These are phyloP conservation scores for Chaetops frenatus DNA, from an alignment of 2,113 vertebrate species.

Conservation along the genomic window DNA sequence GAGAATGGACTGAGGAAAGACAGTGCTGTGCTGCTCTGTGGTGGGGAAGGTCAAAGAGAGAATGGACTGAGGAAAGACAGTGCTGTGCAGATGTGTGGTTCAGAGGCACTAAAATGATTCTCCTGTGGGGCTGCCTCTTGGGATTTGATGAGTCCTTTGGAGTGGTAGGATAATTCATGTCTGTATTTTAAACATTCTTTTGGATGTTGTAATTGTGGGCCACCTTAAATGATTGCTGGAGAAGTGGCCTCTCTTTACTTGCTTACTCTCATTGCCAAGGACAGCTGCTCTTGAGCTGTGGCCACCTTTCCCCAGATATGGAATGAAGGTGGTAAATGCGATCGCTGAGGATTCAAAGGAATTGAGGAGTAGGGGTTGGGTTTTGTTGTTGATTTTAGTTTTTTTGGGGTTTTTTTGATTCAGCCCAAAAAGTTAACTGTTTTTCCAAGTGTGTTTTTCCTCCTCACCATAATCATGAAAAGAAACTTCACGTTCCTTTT, in stretches of 20 bases:
- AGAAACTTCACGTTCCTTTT: neutral
- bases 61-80: neutral
- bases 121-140: neutral
- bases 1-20: neutral
- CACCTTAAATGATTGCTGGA: neutral
- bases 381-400: neutral
- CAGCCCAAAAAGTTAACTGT: neutral
- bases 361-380: neutral
- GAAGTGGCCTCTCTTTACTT: neutral
- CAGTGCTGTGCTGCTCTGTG: neutral
- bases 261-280: neutral
- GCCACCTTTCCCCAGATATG: neutral
- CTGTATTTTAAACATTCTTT: neutral
- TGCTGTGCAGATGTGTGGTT: neutral
- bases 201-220: neutral
- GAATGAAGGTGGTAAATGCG: neutral
- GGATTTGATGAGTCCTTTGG: neutral
- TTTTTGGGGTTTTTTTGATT: neutral
- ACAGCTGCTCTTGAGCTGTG: neutral
- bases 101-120: neutral
- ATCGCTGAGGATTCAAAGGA: neutral
- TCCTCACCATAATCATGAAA: neutral
- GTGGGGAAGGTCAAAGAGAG: neutral
- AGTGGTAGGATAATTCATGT: neutral
- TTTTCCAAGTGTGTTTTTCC: neutral